Conservation (phyloP, 2,797 vertebrate genomes). For the Sebastes nivosus region DNA sequence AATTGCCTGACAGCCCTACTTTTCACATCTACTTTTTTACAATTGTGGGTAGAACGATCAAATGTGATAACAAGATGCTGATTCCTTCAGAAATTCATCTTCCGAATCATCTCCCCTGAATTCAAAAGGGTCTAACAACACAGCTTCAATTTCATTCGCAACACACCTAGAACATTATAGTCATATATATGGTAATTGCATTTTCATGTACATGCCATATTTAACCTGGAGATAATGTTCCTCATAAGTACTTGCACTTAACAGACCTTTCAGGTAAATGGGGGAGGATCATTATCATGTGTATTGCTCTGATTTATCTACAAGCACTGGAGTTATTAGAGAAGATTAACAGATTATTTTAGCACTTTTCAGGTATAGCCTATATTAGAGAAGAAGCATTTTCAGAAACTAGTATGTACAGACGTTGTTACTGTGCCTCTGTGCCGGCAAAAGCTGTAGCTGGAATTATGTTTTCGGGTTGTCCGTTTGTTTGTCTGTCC, state of each 20-base stretch:
- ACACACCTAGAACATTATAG: neutral
- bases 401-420: neutral
- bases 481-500: neutral
- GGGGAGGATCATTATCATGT: conserved; percentile 1
- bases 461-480: neutral
- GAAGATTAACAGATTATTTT: neutral
- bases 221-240: conserved; percentile 15
- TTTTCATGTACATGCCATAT: conserved; percentile 10
- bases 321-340: neutral
- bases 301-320: neutral
- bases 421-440: neutral
- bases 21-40: neutral
- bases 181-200: conserved; percentile 16
- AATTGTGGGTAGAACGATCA: neutral
- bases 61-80: neutral
- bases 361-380: neutral
- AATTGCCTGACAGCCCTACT: too few species aligned
- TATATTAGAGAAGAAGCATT: neutral
- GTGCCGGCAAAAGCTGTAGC: neutral
- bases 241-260: neutral
- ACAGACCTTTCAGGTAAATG: neutral
- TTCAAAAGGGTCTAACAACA: neutral
- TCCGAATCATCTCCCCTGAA: neutral
- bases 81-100: neutral
- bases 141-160: neutral